Percentiles rank a stretch among this genome's conserved stretches.
phyloP scores from a whole-genome alignment of 2,113 vertebrate genomes.

The Reinhardtius hippoglossoides region DNA sequence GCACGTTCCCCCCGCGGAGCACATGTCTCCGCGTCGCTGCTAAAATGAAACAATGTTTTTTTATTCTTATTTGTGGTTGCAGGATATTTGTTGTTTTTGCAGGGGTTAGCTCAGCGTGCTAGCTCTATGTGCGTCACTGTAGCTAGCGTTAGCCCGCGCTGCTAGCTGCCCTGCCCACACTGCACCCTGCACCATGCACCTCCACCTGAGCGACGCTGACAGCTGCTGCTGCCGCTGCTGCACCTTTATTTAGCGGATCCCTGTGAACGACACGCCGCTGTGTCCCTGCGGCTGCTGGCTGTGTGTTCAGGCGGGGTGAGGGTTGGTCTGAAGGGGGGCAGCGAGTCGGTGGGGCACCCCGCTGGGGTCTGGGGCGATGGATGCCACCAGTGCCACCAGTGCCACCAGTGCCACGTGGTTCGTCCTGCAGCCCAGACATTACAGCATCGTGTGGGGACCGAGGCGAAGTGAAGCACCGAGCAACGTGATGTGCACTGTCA shows the following conservation, averaged over 20 bases:
- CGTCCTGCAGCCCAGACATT: not conserved
- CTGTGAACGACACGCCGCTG: not conserved
- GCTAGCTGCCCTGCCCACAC: constrained; percentile 64
- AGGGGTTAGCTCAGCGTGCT: constrained; percentile 51
- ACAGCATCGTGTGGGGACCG: too few relatives aligned
- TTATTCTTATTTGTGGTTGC: accelerated
- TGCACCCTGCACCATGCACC: constrained; percentile 1
- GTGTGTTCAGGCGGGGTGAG: not conserved
- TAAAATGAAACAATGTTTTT: not conserved
- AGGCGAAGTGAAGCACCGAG: not conserved
- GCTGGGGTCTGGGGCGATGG: not conserved
- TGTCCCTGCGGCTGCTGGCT: not conserved
- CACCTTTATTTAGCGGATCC: not conserved
- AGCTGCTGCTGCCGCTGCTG: constrained; percentile 25
- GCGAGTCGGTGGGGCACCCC: constrained; percentile 8
- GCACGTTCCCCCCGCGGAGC: constrained; percentile 13
- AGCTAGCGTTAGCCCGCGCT: constrained; percentile 22
- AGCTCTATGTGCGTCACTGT: constrained; percentile 76
- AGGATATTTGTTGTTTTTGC: not conserved
- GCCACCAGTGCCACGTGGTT: constrained; percentile 30
- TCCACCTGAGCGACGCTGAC: constrained; percentile 35
- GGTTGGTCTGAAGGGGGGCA: not conserved
- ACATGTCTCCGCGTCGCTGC: not conserved
- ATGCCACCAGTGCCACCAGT: constrained; percentile 1
- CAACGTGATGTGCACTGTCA: not conserved